Base-by-base conservation (phyloP, 1,140 invertebrate species). In the Magallana ariakensis region DNA sequence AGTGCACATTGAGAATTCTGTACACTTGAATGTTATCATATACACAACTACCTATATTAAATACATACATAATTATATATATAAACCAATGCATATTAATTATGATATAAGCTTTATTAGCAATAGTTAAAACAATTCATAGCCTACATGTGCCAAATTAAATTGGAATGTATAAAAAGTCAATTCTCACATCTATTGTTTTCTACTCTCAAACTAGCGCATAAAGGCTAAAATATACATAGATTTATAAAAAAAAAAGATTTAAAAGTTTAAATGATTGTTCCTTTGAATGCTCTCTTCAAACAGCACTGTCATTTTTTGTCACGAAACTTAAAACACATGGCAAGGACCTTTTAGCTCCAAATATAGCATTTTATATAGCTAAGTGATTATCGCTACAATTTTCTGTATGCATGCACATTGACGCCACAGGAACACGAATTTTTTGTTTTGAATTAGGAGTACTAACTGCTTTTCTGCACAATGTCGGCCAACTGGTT, bases 391-490 rank as follows among this genome's bases (percentile, higher is more conserved):
- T 56, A 82, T 55, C 80, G 66, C 85, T 87, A 87, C 85, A 87
- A 87, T 87, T 87, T 87, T 87, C 85, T 87, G 85, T 87, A 87
- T 87, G 85, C 85, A 87, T 58, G 82, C 81, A 87, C 85, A 83
- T 83, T 83, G 85, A 86, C 60, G n/a, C 33, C 56, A 70, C 85
- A 83, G 81, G 22, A 80, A 87, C 60, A 70, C 66, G 83, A 83
- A 81, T 87, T 81, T 62, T 83, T 87, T 81, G 53, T 53, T 84
- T 56, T 80, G 53, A 80, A 33, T 80, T 56, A n/a, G 84, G 54
- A 16, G 22, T 70, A 53, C 75, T 57, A 82, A 55, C 85, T 81
- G 57, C 85, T 22, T 82, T 82, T 33, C 55, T 82, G n/a, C 55
- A 87, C 83, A 58, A 87, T 87, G 15, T 87, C 85, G 19, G 85